These are phyloP conservation scores for Eulacestoma nigropectus DNA, from an alignment of 2,113 vertebrate species.

Conservation along the genomic window DNA sequence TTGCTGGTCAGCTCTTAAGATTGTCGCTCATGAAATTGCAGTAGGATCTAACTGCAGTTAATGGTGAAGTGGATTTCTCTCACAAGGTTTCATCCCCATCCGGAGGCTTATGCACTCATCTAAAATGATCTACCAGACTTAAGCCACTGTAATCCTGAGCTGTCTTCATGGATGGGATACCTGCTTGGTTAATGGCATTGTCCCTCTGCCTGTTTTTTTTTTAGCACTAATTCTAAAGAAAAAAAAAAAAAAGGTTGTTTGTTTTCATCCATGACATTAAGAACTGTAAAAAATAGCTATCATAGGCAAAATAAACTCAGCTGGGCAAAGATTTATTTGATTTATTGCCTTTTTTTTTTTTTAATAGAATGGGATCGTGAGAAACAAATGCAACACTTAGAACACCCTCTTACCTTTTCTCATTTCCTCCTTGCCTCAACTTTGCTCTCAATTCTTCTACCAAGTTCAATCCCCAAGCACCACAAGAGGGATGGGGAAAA, in stretches of 20 bases:
- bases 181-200: not conserved
- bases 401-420: too few species aligned
- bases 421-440: too few species aligned
- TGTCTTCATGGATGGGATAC: not conserved
- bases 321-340: too few species aligned
- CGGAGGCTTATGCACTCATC: not conserved
- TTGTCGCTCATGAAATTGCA: fast-evolving
- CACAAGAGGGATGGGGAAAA: too few species aligned
- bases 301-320: too few species aligned
- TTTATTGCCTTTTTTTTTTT: too few species aligned
- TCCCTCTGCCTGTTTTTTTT: not conserved
- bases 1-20: not conserved
- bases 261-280: not conserved
- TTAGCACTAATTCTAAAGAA: not conserved
- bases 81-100: not conserved
- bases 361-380: too few species aligned
- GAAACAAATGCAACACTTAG: too few species aligned
- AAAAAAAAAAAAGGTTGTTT: not conserved
- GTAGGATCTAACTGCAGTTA: not conserved
- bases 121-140: not conserved
- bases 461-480: too few species aligned
- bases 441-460: too few species aligned
- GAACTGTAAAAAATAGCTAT: not conserved
- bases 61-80: not conserved
- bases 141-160: not conserved